Percentiles rank a stretch among this genome's conserved stretches.
phyloP scores from a whole-genome alignment of 2,797 vertebrate species.

The Lepus townsendii region DNA sequence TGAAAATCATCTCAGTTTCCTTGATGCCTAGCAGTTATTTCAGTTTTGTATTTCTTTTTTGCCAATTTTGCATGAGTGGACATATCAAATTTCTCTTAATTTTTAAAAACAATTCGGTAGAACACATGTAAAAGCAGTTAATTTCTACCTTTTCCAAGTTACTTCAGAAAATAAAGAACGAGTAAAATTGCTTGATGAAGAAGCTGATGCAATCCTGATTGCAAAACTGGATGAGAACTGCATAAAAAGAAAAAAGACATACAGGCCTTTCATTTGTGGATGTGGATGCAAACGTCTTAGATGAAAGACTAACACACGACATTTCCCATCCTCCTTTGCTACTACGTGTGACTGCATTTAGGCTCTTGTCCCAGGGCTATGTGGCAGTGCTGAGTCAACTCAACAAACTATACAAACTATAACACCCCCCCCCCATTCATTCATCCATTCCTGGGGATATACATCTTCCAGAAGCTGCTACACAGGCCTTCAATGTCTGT shows the following conservation, averaged over 20 bases:
- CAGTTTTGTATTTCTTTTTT: no score
- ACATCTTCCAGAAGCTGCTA: not conserved
- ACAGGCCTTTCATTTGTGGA: not conserved
- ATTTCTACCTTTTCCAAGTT: not conserved
- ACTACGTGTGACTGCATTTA: not conserved
- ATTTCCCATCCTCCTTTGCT: not conserved
- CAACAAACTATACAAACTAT: not conserved
- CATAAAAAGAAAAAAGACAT: not conserved
- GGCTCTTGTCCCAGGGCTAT: not conserved
- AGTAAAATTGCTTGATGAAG: not conserved
- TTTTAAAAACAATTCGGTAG: no score
- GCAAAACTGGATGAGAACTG: not conserved
- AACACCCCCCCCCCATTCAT: not conserved
- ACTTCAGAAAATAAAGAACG: slow-evolving; percentile 29
- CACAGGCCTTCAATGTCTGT: not conserved
- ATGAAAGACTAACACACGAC: not conserved
- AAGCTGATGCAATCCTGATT: not conserved
- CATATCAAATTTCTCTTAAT: no score
- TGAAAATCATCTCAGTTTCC: no score
- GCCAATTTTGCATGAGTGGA: no score
- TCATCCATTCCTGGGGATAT: not conserved
- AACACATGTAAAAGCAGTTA: not conserved
- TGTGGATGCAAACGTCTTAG: not conserved
- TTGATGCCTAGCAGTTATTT: no score
- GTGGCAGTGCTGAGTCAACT: not conserved